phyloP scores from a whole-genome alignment of 2,113 vertebrate genomes.

The Amazona guildingii region DNA sequence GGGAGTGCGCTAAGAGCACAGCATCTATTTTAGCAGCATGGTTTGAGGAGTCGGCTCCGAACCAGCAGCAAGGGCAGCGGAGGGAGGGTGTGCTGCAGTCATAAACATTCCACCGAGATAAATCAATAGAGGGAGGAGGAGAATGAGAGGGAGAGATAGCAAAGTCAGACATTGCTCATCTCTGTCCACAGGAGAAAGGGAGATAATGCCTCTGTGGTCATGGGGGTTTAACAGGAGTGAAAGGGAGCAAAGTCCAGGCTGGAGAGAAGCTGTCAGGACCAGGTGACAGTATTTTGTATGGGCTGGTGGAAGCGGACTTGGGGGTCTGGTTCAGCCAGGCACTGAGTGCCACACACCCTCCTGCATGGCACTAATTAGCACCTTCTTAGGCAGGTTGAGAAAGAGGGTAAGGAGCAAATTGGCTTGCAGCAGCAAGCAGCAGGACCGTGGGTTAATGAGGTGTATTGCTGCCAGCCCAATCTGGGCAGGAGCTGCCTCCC shows the following conservation, averaged over 20 bases:
- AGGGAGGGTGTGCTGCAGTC: constrained; percentile 36
- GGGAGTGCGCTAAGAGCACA: rapidly evolving
- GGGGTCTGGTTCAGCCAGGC: neutral
- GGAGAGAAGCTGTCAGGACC: neutral
- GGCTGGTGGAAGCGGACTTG: neutral
- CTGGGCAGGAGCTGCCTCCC: neutral
- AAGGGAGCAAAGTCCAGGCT: neutral
- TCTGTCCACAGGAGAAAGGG: neutral
- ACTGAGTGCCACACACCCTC: neutral
- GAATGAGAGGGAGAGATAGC: neutral
- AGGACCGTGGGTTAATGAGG: neutral
- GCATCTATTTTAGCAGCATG: neutral
- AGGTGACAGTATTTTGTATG: neutral
- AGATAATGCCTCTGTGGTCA: rapidly evolving
- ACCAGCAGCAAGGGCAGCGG: neutral
- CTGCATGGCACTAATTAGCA: constrained; percentile 6
- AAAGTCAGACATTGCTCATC: neutral
- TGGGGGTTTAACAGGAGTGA: neutral
- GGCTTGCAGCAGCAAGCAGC: neutral
- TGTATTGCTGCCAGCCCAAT: neutral
- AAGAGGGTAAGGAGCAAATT: neutral
- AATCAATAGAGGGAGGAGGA: constrained; percentile 33
- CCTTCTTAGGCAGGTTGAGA: neutral
- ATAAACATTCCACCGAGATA: constrained; percentile 33
- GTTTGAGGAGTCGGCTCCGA: neutral